Evolutionary conservation across 2,113 vertebrate genomes (phyloP), one percentile per base, ranked within the genome.

Genomic region (Panthera tigris): DNA sequence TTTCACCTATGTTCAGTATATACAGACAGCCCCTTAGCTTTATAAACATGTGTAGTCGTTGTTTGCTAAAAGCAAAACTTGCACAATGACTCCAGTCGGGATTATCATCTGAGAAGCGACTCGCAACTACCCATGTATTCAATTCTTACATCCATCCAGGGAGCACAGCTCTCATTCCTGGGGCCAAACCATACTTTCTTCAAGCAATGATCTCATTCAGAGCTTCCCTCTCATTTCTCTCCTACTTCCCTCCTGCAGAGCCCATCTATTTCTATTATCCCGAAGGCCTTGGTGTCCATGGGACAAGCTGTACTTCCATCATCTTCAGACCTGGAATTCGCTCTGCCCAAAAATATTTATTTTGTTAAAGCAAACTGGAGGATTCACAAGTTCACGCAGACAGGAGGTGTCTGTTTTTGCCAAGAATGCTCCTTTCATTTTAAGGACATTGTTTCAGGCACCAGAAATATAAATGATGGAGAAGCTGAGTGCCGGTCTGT

Each of bases 391-490:
- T 97, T 97, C 96, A 91, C 92, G 66, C 89, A 92, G 98, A 95
- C 88, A 98, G 93, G 97, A 98, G 98, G 97, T 98, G 97, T 97
- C 94, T 98, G 90, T 91, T 98, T 98, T 98, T 98, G 91, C 97
- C 97, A 98, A 91, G 71, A 95, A 95, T 48, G 16, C 61, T 84
- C 81, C 80, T 97, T 97, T 86, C 93, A 81, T 95, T 84, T 96
- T 92, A 63, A 90, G 68, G 92, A 89, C 33, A 92, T 85, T 52
- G 91, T 97, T 98, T 98, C 93, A 95, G 91, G 79, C 73, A 98
- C 55, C 66, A 97, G 83, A 85, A 41, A 12, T 27, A 3, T 80
- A 81, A 85, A 71, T n/a, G 13, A 95, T 52, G 91, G 73, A 87
- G 97, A 97, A 94, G 90, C 90, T 68, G 89, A 97, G 94, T 29